These are phyloP conservation scores for Papilio xuthus DNA, from an alignment of 1,140 invertebrate genomes.

Conservation along the genomic window DNA sequence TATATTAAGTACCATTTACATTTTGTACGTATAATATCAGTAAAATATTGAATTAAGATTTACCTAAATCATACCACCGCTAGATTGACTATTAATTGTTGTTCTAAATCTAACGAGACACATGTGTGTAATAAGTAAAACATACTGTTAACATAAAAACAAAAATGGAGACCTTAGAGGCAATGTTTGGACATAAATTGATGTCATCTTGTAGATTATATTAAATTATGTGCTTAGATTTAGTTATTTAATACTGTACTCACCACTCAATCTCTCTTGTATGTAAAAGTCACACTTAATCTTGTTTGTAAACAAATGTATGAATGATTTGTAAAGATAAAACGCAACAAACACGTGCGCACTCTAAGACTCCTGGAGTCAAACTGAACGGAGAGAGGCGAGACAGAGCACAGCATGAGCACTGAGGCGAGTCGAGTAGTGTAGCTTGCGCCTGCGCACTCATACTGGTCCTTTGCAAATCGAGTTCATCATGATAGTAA, in stretches of 20 bases:
- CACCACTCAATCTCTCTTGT: conserved; percentile 41
- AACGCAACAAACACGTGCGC: conserved; percentile 51
- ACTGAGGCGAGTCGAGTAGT: conserved; percentile 5
- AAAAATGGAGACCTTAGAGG: not conserved
- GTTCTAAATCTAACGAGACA: not conserved
- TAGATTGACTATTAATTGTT: not conserved
- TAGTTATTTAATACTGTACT: conserved; percentile 38
- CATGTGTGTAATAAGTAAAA: not conserved
- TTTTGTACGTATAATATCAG: not conserved
- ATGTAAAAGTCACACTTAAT: conserved; percentile 48
- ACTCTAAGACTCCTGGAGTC: conserved; percentile 49
- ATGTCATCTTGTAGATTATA: not conserved
- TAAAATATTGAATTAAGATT: not conserved
- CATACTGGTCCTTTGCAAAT: conserved; percentile 51
- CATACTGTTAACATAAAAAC: not conserved
- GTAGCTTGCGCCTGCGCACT: conserved; percentile 38
- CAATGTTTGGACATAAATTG: not conserved
- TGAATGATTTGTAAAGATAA: conserved; percentile 40
- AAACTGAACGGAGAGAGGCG: conserved; percentile 41
- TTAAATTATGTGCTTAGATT: not conserved
- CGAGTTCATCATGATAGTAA: conserved; percentile 54
- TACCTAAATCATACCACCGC: not conserved
- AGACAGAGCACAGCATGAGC: conserved; percentile 18
- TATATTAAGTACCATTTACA: not conserved
- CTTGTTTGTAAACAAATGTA: conserved; percentile 72